phyloP scores from a whole-genome alignment of 2,797 vertebrate species.

The Centropyge bicolor region DNA sequence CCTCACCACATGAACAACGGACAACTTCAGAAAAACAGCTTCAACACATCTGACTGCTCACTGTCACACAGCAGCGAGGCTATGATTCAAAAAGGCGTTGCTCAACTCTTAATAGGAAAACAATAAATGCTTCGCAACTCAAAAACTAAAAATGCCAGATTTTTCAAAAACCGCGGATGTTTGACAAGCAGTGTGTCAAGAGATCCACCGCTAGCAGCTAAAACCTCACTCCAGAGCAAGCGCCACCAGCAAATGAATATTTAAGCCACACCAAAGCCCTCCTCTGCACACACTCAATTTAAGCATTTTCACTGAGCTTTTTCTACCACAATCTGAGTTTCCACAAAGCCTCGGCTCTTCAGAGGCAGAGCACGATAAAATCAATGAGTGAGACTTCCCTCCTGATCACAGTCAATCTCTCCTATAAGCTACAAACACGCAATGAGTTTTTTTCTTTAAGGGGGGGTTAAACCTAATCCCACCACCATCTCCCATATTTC shows the following conservation, averaged over 20 bases:
- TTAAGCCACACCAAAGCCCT: constrained; percentile 63
- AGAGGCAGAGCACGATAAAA: constrained; percentile 61
- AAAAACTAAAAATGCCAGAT: constrained; percentile 6
- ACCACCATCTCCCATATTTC: constrained; percentile 32
- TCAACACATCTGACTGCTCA: neutral
- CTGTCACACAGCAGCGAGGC: neutral
- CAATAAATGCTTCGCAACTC: neutral
- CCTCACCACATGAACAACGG: neutral
- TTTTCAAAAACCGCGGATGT: constrained; percentile 41
- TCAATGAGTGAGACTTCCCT: constrained; percentile 67
- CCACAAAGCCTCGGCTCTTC: constrained; percentile 65
- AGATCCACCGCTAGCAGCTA: constrained; percentile 51
- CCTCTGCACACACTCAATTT: constrained; percentile 53
- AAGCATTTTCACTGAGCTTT: constrained; percentile 63
- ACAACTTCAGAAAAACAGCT: neutral
- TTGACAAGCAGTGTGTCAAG: constrained; percentile 54
- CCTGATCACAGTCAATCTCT: constrained; percentile 68
- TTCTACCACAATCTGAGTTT: constrained; percentile 63
- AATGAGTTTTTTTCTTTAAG: constrained; percentile 22
- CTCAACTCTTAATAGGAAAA: neutral
- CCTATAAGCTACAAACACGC: constrained; percentile 62
- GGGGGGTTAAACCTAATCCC: constrained; percentile 48
- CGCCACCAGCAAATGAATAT: constrained; percentile 69
- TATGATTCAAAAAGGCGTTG: neutral
- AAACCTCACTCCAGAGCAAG: constrained; percentile 51